These are phyloP conservation scores for Carcina quercana DNA, from an alignment of 2,888 invertebrate species.

Conservation along the genomic window DNA sequence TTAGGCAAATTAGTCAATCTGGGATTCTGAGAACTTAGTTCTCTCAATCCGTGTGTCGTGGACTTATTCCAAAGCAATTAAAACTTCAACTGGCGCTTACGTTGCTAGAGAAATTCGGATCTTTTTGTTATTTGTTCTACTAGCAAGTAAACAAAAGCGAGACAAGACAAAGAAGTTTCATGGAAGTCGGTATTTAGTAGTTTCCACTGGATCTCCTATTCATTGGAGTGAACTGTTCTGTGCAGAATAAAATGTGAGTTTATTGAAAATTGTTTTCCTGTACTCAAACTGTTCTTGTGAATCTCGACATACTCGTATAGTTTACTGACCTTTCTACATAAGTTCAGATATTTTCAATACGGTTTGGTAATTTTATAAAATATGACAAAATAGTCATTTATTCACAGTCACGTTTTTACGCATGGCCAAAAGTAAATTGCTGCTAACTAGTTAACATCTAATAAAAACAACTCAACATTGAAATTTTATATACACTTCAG, in stretches of 20 bases:
- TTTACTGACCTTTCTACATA: too few relatives aligned
- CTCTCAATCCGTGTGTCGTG: conserved; percentile 25
- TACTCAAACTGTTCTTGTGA: neutral
- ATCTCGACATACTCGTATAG: too few relatives aligned
- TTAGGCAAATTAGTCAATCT: conserved; percentile 36
- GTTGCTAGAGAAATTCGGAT: conserved; percentile 55
- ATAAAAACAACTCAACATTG: too few relatives aligned
- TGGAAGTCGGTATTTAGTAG: conserved; percentile 58
- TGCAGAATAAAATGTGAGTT: conserved; percentile 43
- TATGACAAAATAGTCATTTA: too few relatives aligned
- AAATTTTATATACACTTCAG: too few relatives aligned
- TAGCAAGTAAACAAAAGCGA: conserved; percentile 58
- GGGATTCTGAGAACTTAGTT: conserved; percentile 23
- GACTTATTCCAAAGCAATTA: conserved; percentile 61
- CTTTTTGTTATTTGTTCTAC: conserved; percentile 57
- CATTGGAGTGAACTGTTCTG: conserved; percentile 33
- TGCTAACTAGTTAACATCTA: too few relatives aligned
- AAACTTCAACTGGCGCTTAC: conserved; percentile 52
- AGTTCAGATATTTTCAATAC: too few relatives aligned
- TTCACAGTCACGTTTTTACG: too few relatives aligned
- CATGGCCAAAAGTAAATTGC: too few relatives aligned
- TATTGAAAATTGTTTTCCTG: conserved; percentile 21
- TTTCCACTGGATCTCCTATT: conserved; percentile 39
- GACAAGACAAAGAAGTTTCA: conserved; percentile 51
- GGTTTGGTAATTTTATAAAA: too few relatives aligned